Base-by-base conservation (phyloP, 2,113 vertebrate species). In the Cromileptes altivelis region DNA sequence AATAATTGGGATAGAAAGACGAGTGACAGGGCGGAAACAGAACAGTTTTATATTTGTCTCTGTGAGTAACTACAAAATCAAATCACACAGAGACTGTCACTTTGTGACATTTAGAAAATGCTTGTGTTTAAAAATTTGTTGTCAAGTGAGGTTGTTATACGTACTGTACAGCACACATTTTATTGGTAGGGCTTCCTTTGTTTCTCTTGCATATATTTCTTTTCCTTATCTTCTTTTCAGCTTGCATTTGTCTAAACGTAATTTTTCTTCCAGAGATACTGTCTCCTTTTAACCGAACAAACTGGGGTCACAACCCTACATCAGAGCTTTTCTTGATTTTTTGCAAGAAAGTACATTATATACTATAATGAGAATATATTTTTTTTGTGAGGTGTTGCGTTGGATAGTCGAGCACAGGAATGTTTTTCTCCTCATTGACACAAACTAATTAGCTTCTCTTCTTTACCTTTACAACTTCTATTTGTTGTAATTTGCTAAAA, bases 271-370 rank as follows among this genome's bases (percentile, higher is more conserved):
- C 52, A 75, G 78, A 58, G 60, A 37, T 45, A n/a, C 13, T 63
- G 53, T 30, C 50, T 80, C 52, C 55, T 6, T 2, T 42, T 58
- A 23, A 78, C 52, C 23, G 9, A 52, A 13, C 40, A 27, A 65
- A 25, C 12, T 68, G 61, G n/a, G 18, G 18, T 50, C 42, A 55
- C 18, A 40, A 7, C 52, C 56, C 8, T 47, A 14, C 33, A 58
- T 77, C 11, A n/a, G 4, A 57, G 17, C 49, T 42, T 52, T 58
- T 75, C n/a, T 50, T 58, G 7, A 25, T 56, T 69, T 49, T 14
- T 21, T 27, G 17, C 67, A 21, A 55, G 12, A 61, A 21, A 55
- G 23, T 27, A 68, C 14, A 67, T 50, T 68, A 72, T 80, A 65
- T 70, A 75, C 70, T 33, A 61, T 68, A 50, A 67, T 72, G 9